Evolutionary conservation across 2,888 invertebrate species (phyloP).

Genomic region (Synanthedon myopaeformis): DNA sequence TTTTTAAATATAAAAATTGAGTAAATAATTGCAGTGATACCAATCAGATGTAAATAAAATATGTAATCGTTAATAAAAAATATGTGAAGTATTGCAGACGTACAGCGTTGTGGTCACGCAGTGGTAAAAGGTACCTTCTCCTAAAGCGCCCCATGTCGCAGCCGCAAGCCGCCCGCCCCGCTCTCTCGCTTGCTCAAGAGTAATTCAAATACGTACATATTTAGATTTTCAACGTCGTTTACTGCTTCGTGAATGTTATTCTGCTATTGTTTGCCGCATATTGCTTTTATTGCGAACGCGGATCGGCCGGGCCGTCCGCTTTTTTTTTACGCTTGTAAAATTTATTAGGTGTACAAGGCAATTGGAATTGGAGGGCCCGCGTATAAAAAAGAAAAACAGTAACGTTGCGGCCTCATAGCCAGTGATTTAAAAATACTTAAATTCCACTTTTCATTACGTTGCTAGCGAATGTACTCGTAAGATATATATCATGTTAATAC

Average conservation of each 20-base stretch:
- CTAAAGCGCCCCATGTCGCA: constrained; percentile 5
- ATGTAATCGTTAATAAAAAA: background rate
- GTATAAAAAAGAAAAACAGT: constrained; percentile 2
- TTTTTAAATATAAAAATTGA: background rate
- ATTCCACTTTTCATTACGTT: background rate
- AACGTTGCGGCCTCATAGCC: constrained; percentile 6
- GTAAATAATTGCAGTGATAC: background rate
- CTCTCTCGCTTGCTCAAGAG: constrained; percentile 2
- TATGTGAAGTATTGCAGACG: constrained; percentile 6
- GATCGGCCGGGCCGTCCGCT: constrained; percentile 11
- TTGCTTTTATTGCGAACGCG: constrained; percentile 24
- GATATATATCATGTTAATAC: background rate
- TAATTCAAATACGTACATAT: constrained; percentile 36
- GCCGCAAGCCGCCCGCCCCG: constrained; percentile 14
- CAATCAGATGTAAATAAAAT: background rate
- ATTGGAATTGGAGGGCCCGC: constrained; percentile 17
- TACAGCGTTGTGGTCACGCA: constrained; percentile 22
- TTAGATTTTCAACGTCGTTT: constrained; percentile 35
- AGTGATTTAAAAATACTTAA: constrained; percentile 10
- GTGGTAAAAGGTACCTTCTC: constrained; percentile 14
- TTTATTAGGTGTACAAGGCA: constrained; percentile 29
- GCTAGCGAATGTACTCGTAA: background rate
- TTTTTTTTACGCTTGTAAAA: constrained; percentile 29
- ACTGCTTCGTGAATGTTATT: constrained; percentile 31
- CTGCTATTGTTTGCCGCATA: constrained; percentile 30